Evolutionary conservation across 92 coral and sea anemone genomes (phyloP).

Genomic region (Desmophyllum pertusum): DNA sequence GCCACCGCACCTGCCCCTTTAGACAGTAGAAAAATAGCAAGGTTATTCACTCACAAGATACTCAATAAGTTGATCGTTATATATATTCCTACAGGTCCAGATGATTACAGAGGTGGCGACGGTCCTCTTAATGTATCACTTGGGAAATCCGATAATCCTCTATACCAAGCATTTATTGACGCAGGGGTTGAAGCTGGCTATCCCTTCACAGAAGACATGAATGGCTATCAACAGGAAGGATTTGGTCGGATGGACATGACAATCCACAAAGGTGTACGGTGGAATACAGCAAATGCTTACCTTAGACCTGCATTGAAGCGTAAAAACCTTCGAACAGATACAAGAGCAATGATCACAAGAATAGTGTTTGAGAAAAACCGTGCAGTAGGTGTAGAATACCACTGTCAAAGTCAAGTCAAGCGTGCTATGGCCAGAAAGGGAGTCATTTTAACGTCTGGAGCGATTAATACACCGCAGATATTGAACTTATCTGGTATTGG

Average conservation of each 20-base stretch:
- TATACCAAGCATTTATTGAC: slow-evolving; percentile 67
- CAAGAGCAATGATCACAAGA: slow-evolving; percentile 67
- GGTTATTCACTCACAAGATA: not conserved
- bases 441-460: slow-evolving; percentile 79
- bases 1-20: too few relatives aligned
- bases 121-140: slow-evolving; percentile 84
- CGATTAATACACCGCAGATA: slow-evolving; percentile 79
- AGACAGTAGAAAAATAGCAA: too few relatives aligned
- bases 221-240: slow-evolving; percentile 80
- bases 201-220: slow-evolving; percentile 74
- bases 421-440: slow-evolving; percentile 75
- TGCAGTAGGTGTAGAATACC: slow-evolving; percentile 83
- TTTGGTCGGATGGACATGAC: slow-evolving; percentile 78
- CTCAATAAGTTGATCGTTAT: not conserved
- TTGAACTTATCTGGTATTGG: slow-evolving; percentile 88
- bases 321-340: slow-evolving; percentile 58
- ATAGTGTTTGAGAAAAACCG: slow-evolving; percentile 63
- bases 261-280: slow-evolving; percentile 61
- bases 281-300: slow-evolving; percentile 87
- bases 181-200: slow-evolving; percentile 78
- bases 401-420: slow-evolving; percentile 47
- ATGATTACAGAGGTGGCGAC: slow-evolving; percentile 81
- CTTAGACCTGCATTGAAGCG: slow-evolving; percentile 68
- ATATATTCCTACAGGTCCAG: slow-evolving; percentile 51
- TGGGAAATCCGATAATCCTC: slow-evolving; percentile 67